Evolutionary conservation across 2,888 invertebrate species (phyloP).

Genomic region (Eupithecia pulchellata): DNA sequence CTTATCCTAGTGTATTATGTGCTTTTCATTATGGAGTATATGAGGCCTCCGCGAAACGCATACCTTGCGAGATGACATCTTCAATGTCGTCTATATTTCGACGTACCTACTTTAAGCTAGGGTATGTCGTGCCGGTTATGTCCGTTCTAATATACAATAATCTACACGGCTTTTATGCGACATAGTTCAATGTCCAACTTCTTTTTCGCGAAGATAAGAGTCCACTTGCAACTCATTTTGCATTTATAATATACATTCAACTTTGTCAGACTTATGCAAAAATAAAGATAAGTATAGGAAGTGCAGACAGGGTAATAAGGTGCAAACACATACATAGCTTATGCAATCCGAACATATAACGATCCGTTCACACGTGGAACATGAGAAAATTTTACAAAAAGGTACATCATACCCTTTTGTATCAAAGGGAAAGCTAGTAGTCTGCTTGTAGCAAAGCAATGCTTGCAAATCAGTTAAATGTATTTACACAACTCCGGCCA

Average conservation of each 20-base stretch:
- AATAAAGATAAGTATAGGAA: background rate
- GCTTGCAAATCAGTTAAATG: background rate
- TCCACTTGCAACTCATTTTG: background rate
- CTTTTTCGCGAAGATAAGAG: background rate
- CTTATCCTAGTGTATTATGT: constrained; percentile 87
- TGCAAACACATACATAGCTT: background rate
- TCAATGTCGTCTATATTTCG: constrained; percentile 89
- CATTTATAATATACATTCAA: background rate
- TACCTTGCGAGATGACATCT: constrained; percentile 88
- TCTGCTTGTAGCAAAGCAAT: background rate
- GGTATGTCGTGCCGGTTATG: constrained; percentile 79
- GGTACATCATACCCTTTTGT: background rate
- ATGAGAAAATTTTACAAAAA: background rate
- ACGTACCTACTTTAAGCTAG: constrained; percentile 91
- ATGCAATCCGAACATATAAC: constrained; percentile 1
- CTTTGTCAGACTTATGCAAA: background rate
- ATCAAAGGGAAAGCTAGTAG: background rate
- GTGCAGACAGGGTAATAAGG: background rate
- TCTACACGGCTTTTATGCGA: constrained; percentile 37
- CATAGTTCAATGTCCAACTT: constrained; percentile 14
- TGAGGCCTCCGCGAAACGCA: constrained; percentile 44
- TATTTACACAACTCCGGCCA: background rate
- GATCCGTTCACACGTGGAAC: background rate
- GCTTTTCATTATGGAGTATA: constrained; percentile 91
- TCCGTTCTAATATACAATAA: constrained; percentile 80